These are phyloP conservation scores for Ptychoptera contaminata DNA, from an alignment of 2,888 invertebrate genomes.

Conservation along the genomic window DNA sequence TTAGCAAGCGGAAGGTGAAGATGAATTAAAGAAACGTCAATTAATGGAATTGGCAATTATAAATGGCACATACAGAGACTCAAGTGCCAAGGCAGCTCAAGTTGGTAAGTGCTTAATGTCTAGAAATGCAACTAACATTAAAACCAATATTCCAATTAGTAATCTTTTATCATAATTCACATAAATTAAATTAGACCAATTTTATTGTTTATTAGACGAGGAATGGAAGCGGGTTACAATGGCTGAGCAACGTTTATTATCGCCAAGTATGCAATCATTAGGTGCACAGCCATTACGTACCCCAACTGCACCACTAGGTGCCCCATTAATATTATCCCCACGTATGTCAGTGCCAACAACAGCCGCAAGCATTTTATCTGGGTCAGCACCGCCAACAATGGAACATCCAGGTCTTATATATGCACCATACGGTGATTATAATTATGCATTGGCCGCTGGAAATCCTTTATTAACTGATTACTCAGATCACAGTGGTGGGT, in stretches of 20 bases:
- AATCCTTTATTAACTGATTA: slow-evolving; percentile 74
- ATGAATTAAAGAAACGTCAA: slow-evolving; percentile 98
- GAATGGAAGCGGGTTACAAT: slow-evolving; percentile 76
- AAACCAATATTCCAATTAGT: no score
- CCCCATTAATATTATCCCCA: slow-evolving; percentile 83
- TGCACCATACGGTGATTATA: slow-evolving; percentile 73
- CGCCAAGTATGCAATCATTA: slow-evolving; percentile 42
- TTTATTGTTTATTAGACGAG: slow-evolving; percentile 43
- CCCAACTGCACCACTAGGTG: slow-evolving; percentile 63
- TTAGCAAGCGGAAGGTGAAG: slow-evolving; percentile 98
- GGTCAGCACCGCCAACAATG: slow-evolving; percentile 45
- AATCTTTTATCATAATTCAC: no score
- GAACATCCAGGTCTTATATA: slow-evolving; percentile 77
- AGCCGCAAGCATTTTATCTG: slow-evolving; percentile 41
- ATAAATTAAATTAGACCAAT: no score
- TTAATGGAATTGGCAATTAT: slow-evolving; percentile 99
- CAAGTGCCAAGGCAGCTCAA: slow-evolving; percentile 73
- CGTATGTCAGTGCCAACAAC: slow-evolving; percentile 72
- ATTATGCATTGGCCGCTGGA: slow-evolving; percentile 65
- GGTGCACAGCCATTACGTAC: slow-evolving; percentile 45
- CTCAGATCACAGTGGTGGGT: slow-evolving; percentile 94
- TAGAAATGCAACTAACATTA: not conserved
- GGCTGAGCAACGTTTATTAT: slow-evolving; percentile 60
- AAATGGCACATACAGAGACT: slow-evolving; percentile 98
- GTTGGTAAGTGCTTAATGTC: slow-evolving; percentile 44